Percentiles rank a stretch among this genome's conserved stretches.
These are phyloP conservation scores for Hetaerina titia DNA, from an alignment of 2,888 invertebrate species.

Conservation along the genomic window DNA sequence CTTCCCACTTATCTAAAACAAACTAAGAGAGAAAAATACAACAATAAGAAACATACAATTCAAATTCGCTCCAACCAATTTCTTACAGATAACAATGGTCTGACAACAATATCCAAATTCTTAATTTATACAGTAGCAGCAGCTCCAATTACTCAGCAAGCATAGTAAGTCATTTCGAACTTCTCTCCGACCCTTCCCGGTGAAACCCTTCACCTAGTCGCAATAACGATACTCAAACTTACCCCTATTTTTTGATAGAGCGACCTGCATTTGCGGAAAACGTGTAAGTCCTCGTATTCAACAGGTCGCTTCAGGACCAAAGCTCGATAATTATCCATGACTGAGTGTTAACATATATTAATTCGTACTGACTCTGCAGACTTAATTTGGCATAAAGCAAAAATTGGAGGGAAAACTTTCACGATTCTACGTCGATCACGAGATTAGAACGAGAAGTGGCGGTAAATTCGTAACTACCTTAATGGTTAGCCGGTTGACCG, in stretches of 20 bases:
- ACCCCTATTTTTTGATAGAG: background rate
- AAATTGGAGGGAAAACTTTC: slow-evolving; percentile 2
- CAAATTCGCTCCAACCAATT: too few relatives aligned
- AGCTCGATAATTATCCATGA: background rate
- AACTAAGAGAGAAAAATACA: background rate
- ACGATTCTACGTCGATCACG: background rate
- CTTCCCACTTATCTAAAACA: background rate
- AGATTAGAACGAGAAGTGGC: background rate
- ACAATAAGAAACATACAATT: background rate
- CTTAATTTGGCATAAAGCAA: background rate
- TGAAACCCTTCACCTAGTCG: too few relatives aligned
- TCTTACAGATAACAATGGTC: too few relatives aligned
- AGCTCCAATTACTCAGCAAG: too few relatives aligned
- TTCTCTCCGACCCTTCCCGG: too few relatives aligned
- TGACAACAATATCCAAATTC: too few relatives aligned
- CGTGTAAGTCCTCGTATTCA: background rate
- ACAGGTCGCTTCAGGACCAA: background rate
- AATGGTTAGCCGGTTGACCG: too few relatives aligned
- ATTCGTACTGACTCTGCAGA: background rate
- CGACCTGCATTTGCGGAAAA: background rate
- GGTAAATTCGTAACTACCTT: background rate
- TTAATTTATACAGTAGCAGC: too few relatives aligned
- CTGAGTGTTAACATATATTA: background rate
- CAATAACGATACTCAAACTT: background rate
- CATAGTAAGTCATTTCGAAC: too few relatives aligned